These are phyloP conservation scores for Drosophila leontia DNA, from an alignment of 1,140 invertebrate genomes.

Conservation along the genomic window DNA sequence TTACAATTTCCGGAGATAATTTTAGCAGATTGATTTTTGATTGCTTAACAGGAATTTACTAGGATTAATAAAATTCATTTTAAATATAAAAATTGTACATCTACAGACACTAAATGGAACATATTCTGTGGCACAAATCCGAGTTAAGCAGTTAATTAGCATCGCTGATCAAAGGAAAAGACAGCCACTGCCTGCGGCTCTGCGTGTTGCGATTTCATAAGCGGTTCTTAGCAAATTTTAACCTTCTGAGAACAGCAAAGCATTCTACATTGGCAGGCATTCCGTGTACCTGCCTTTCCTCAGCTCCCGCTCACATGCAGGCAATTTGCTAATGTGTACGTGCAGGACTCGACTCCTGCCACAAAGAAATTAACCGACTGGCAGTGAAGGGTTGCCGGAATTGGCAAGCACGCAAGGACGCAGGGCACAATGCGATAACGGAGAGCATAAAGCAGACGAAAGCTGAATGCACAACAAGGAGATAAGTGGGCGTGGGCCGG, in stretches of 20 bases:
- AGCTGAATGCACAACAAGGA: slow-evolving; percentile 44
- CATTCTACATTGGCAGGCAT: slow-evolving; percentile 28
- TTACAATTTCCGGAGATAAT: neutral
- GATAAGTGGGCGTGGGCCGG: slow-evolving; percentile 56
- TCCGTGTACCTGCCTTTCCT: slow-evolving; percentile 23
- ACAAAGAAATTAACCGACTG: slow-evolving; percentile 67
- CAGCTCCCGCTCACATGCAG: slow-evolving; percentile 35
- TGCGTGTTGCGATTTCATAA: slow-evolving; percentile 34
- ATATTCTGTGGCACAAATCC: slow-evolving; percentile 29
- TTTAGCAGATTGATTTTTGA: neutral
- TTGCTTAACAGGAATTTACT: neutral
- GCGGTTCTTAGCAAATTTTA: slow-evolving; percentile 42
- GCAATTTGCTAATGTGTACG: slow-evolving; percentile 80
- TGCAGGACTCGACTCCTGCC: slow-evolving; percentile 61
- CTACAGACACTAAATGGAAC: neutral
- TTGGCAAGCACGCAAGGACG: slow-evolving; percentile 31
- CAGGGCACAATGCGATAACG: slow-evolving; percentile 29
- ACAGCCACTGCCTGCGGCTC: slow-evolving; percentile 19
- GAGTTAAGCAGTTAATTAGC: slow-evolving; percentile 51
- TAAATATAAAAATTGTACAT: neutral
- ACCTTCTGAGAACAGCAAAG: slow-evolving; percentile 29
- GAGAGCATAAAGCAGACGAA: slow-evolving; percentile 49
- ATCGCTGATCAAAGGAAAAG: slow-evolving; percentile 27
- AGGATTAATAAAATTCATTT: neutral
- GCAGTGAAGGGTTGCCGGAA: slow-evolving; percentile 10